These are phyloP conservation scores for Enteromius viviparus DNA, from an alignment of 2,797 vertebrate species.

Conservation along the genomic window DNA sequence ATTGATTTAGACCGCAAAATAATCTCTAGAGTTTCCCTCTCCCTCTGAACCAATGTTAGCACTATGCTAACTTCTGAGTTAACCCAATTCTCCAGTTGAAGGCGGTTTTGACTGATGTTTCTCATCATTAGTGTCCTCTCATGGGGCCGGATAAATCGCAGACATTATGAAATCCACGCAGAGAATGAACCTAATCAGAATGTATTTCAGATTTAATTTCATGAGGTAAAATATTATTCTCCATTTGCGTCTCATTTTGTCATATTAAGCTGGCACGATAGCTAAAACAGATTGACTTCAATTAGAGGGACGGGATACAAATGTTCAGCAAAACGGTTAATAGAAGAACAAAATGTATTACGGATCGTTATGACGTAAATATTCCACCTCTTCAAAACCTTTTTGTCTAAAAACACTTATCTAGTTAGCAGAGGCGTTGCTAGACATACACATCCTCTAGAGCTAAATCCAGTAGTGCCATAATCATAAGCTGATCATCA, in stretches of 20 bases:
- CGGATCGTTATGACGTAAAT: slow-evolving; percentile 48
- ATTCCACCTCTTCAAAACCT: slow-evolving; percentile 47
- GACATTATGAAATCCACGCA: slow-evolving; percentile 72
- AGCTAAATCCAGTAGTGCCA: not conserved
- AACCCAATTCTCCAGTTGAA: slow-evolving; percentile 59
- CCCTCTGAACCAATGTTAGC: slow-evolving; percentile 36
- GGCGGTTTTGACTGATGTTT: slow-evolving; percentile 72
- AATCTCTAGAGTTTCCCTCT: slow-evolving; percentile 2
- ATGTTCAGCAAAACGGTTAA: slow-evolving; percentile 54
- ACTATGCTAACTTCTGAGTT: slow-evolving; percentile 48
- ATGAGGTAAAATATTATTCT: slow-evolving; percentile 75
- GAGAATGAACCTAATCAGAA: slow-evolving; percentile 75
- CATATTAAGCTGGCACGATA: slow-evolving; percentile 72
- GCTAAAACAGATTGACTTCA: slow-evolving; percentile 66
- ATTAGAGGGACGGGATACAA: slow-evolving; percentile 60
- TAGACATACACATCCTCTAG: not conserved
- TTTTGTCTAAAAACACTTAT: slow-evolving; percentile 39
- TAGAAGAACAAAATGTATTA: slow-evolving; percentile 58
- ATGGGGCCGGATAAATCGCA: slow-evolving; percentile 68
- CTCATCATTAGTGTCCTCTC: slow-evolving; percentile 73
- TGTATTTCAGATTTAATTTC: slow-evolving; percentile 76
- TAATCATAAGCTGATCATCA: not conserved
- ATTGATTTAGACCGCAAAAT: slow-evolving; percentile 27
- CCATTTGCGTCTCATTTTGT: slow-evolving; percentile 75
- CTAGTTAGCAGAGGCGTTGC: not conserved